Evolutionary conservation across 2,888 invertebrate species (phyloP).

Genomic region (Drosophila nr. medialis): DNA sequence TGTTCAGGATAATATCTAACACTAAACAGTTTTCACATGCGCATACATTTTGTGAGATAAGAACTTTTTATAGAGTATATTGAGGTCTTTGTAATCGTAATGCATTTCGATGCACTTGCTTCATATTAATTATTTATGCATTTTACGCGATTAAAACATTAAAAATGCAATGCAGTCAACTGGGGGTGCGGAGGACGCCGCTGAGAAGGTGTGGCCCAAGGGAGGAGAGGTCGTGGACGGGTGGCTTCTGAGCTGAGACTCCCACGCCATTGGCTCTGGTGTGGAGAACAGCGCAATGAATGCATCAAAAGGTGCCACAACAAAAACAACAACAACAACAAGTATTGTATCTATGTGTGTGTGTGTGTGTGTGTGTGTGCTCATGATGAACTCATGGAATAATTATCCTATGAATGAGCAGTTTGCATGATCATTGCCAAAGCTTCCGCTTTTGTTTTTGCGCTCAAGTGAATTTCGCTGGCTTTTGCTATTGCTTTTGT

Average conservation of each 20-base stretch:
- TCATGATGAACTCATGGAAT: constrained; percentile 79
- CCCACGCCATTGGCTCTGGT: constrained; percentile 74
- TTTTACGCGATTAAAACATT: constrained; percentile 73
- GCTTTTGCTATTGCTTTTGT: constrained; percentile 29
- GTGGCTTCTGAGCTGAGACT: constrained; percentile 38
- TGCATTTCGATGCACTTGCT: constrained; percentile 34
- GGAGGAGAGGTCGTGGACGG: background rate
- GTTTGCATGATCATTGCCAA: constrained; percentile 81
- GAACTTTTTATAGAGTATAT: constrained; percentile 13
- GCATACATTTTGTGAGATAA: background rate
- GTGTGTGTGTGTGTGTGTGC: constrained; percentile 21
- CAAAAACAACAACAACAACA: constrained; percentile 25
- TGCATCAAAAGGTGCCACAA: constrained; percentile 64
- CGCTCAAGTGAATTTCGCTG: constrained; percentile 59
- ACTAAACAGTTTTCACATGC: background rate
- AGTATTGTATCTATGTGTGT: constrained; percentile 8
- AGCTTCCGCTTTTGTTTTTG: constrained; percentile 81
- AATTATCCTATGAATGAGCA: constrained; percentile 82
- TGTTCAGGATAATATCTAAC: background rate
- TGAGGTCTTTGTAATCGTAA: constrained; percentile 15
- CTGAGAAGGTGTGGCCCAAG: background rate
- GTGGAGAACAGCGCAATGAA: constrained; percentile 63
- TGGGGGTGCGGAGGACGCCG: constrained; percentile 14
- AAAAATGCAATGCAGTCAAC: constrained; percentile 65
- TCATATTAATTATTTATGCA: constrained; percentile 69